Evolutionary conservation across 2,888 invertebrate genomes (phyloP).

Genomic region (Eristalis pertinax): DNA sequence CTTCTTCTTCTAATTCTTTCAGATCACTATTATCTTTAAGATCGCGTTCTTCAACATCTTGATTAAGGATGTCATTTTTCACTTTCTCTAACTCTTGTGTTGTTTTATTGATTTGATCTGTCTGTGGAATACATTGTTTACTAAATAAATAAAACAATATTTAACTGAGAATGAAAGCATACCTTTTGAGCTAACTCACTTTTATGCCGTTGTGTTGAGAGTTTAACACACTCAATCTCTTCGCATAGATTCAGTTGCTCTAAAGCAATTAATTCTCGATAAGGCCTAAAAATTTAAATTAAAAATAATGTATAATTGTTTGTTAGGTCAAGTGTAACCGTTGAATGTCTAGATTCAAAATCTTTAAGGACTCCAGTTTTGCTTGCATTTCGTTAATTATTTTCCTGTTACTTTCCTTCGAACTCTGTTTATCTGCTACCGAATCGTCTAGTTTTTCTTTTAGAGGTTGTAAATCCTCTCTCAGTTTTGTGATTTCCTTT

Average conservation of each 20-base stretch:
- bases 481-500: conserved; percentile 78
- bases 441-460: conserved; percentile 76
- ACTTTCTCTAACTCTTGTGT: conserved; percentile 83
- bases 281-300: conserved; percentile 76
- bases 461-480: conserved; percentile 81
- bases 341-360: conserved; percentile 78
- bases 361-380: conserved; percentile 76
- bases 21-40: conserved; percentile 88
- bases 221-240: conserved; percentile 83
- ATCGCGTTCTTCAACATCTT: conserved; percentile 86
- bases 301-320: background rate
- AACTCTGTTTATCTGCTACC: conserved; percentile 79
- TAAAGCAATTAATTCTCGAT: conserved; percentile 84
- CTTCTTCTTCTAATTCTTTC: conserved; percentile 83
- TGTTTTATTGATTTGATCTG: conserved; percentile 81
- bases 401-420: conserved; percentile 76
- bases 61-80: conserved; percentile 84
- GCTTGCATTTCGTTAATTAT: conserved; percentile 74
- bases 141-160: background rate
- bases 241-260: conserved; percentile 83
- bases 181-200: conserved; percentile 77
- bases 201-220: conserved; percentile 82
- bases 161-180: conserved; percentile 2
- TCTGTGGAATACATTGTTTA: conserved; percentile 70
- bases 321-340: conserved; percentile 80